Base-by-base conservation (phyloP, 2,797 vertebrate genomes). In the Syncerus caffer region DNA sequence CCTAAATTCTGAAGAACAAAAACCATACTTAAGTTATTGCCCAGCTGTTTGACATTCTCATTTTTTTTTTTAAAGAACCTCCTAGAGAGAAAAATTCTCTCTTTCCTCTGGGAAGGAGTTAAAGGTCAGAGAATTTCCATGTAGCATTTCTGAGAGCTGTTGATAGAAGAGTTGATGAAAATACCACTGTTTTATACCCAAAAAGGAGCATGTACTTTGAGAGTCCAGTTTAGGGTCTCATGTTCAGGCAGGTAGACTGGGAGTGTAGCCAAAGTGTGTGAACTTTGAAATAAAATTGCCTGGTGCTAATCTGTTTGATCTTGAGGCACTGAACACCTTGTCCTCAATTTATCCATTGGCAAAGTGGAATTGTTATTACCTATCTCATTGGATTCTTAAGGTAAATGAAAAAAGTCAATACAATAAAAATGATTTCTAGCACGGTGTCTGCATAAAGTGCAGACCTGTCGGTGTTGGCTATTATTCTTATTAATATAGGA, bases 1-100 rank as follows among this genome's bases (percentile, higher is more conserved):
- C 82, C 94, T 97, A 96, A 89, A 85, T 95, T 96, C 64, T 34
- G 53, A 93, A 96, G 96, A 95, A 93, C 62, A 92, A 96, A 97
- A 96, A 58, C 87, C 67, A 16, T 91, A 85, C 67, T 95, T 89
- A 85, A 95, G 79, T 96, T 47, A 85, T 97, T 90, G 45, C 94
- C 93, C 90, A 93, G 83, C 60, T 29, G 13, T 95, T 85, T 80
- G 85, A 94, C 29, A 1, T 87, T 83, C 92, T 45, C 51, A 23
- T 84, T 90, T 98, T 71, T 51, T 42, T 97, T 34, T 38, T 92
- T 93, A 94, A 97, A 76, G 71, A 96, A 45, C 78, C 57, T 97
- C 55, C 53, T 87, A n/a, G 55, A 92, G 71, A 53, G 74, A 82
- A 76, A 76, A 34, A 27, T 93, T 91, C 76, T 74, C n/a, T 23